Conservation (phyloP, 1,140 invertebrate species). For the Streblospio benedicti region DNA sequence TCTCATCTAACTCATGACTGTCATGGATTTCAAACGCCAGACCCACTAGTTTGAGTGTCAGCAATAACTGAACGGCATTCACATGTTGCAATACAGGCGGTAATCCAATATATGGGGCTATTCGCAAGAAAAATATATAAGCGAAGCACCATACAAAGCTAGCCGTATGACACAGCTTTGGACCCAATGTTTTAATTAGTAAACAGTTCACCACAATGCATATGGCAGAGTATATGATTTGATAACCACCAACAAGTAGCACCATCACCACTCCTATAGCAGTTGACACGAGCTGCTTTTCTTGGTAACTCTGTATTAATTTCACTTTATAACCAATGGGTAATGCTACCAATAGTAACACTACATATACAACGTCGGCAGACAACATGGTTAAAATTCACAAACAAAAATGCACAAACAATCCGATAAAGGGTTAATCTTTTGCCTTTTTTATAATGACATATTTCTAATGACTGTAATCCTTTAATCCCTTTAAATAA, state of each 20-base stretch:
- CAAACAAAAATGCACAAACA: too few relatives aligned
- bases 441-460: too few relatives aligned
- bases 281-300: slow-evolving; percentile 55
- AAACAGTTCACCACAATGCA: too few relatives aligned
- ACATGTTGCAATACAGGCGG: slow-evolving; percentile 65
- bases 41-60: slow-evolving; percentile 76
- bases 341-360: slow-evolving; percentile 57
- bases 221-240: slow-evolving; percentile 57
- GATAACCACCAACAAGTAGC: slow-evolving; percentile 56
- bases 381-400: too few relatives aligned
- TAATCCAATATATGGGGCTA: slow-evolving; percentile 65
- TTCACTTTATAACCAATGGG: slow-evolving; percentile 57
- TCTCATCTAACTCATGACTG: slow-evolving; percentile 29
- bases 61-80: slow-evolving; percentile 84
- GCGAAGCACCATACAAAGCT: slow-evolving; percentile 75
- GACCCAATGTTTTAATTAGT: too few relatives aligned
- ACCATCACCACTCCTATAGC: slow-evolving; percentile 55
- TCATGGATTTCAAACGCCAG: slow-evolving; percentile 80
- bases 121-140: slow-evolving; percentile 77
- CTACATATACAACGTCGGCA: slow-evolving; percentile 62
- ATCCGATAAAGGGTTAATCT: too few relatives aligned
- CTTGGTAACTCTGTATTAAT: slow-evolving; percentile 48
- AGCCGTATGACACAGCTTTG: slow-evolving; percentile 65
- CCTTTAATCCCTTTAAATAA: too few relatives aligned
- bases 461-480: too few relatives aligned